Conservation (phyloP, 2,113 vertebrate species). For the Sprattus sprattus region DNA sequence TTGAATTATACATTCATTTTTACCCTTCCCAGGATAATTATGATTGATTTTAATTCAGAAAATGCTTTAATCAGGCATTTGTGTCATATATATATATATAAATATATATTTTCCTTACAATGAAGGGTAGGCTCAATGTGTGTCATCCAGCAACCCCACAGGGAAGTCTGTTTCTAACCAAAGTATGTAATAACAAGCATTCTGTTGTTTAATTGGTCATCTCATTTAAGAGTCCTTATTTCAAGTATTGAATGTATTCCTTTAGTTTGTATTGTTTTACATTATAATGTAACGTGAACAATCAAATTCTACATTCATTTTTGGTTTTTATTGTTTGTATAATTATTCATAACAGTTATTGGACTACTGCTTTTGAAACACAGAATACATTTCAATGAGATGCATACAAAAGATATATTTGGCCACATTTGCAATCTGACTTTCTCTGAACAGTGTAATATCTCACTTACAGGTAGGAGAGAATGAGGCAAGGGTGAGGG, state of each 20-base stretch:
- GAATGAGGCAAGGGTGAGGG: neutral
- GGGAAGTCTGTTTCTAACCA: conserved; percentile 13
- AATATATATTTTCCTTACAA: neutral
- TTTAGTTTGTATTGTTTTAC: neutral
- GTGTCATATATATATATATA: neutral
- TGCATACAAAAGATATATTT: neutral
- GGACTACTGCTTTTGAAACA: neutral
- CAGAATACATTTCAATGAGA: neutral
- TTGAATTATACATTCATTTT: neutral
- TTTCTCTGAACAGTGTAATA: neutral
- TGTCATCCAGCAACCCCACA: neutral
- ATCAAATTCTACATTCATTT: conserved; percentile 39
- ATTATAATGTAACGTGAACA: neutral
- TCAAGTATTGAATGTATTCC: neutral
- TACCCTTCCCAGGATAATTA: neutral
- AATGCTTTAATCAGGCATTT: neutral
- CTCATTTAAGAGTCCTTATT: neutral
- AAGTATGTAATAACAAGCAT: conserved; percentile 2
- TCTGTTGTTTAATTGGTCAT: conserved; percentile 6
- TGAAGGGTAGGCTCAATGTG: neutral
- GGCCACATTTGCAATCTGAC: neutral
- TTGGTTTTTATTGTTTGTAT: neutral
- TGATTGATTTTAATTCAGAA: neutral
- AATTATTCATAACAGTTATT: neutral
- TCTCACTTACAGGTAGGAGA: neutral